A percentile compares a stretch with the other conserved stretches of the same genome.
These are phyloP conservation scores for Anagyrus pseudococci DNA, from an alignment of 2,888 invertebrate genomes.

Conservation along the genomic window DNA sequence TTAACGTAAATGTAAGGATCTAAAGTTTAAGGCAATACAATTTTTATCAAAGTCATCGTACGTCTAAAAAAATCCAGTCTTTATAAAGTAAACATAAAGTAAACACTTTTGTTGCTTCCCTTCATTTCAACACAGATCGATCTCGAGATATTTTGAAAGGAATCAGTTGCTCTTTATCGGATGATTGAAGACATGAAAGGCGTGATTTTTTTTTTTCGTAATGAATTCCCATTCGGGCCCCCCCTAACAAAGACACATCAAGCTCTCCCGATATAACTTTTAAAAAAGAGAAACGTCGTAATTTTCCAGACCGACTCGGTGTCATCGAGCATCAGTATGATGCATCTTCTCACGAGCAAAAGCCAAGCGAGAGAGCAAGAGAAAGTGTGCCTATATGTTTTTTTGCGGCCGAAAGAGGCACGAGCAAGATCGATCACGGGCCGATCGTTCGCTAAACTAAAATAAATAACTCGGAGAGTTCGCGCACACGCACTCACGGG, in stretches of 20 bases:
- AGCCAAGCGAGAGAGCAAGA: background rate
- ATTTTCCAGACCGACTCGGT: slow-evolving; percentile 13
- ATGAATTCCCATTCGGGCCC: slow-evolving; percentile 12
- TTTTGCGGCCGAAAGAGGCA: slow-evolving; percentile 21
- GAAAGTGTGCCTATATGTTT: background rate
- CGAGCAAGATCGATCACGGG: slow-evolving; percentile 33
- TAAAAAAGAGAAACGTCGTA: slow-evolving; percentile 5
- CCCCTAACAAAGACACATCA: slow-evolving; percentile 7
- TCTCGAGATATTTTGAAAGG: background rate
- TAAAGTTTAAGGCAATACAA: too few species aligned
- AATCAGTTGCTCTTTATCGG: slow-evolving; percentile 4
- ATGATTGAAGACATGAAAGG: slow-evolving; percentile 20
- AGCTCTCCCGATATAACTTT: background rate
- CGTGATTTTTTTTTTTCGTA: slow-evolving; percentile 11
- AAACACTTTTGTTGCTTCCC: background rate
- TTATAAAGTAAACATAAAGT: too few species aligned
- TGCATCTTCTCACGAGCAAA: slow-evolving; percentile 26
- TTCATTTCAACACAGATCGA: slow-evolving; percentile 6
- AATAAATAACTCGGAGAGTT: slow-evolving; percentile 31
- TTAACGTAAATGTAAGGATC: too few species aligned
- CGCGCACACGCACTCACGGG: slow-evolving; percentile 5
- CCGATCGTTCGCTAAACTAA: slow-evolving; percentile 30
- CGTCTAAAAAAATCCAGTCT: too few species aligned
- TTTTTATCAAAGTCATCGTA: too few species aligned
- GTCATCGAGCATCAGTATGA: slow-evolving; percentile 8